phyloP scores from a whole-genome alignment of 2,113 vertebrate genomes.

The Microcebus murinus region DNA sequence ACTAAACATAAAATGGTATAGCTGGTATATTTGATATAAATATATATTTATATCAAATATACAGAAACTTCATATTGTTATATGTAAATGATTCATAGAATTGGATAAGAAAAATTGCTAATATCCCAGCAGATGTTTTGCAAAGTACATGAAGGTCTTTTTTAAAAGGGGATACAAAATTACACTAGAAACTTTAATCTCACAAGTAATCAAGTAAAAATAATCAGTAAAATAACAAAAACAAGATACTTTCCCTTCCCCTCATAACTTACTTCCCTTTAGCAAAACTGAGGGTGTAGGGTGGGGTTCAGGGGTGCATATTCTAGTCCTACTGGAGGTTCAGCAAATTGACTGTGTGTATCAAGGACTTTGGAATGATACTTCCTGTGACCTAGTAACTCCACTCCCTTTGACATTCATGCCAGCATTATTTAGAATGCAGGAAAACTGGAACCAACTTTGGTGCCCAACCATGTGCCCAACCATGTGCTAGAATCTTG shows the following conservation, averaged over 20 bases:
- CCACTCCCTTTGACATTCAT: neutral
- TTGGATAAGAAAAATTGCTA: neutral
- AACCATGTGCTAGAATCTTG: neutral
- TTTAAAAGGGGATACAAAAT: neutral
- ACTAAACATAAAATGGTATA: neutral
- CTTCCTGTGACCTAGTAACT: neutral
- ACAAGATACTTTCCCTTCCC: neutral
- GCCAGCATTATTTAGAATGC: neutral
- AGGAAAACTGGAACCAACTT: neutral
- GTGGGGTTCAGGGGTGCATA: neutral
- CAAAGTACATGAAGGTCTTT: neutral
- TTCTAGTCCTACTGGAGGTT: neutral
- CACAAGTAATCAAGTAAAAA: neutral
- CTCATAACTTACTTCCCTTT: neutral
- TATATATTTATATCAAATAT: neutral
- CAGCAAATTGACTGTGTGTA: neutral
- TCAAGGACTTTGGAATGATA: neutral
- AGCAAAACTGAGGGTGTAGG: neutral
- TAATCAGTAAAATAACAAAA: neutral
- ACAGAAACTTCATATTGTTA: neutral
- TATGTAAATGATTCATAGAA: neutral
- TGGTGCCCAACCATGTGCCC: neutral
- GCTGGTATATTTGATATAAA: neutral
- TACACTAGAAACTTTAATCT: neutral
- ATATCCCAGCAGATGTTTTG: neutral